Evolutionary conservation across 1,140 invertebrate genomes (phyloP).

Genomic region (Laupala kohalensis): DNA sequence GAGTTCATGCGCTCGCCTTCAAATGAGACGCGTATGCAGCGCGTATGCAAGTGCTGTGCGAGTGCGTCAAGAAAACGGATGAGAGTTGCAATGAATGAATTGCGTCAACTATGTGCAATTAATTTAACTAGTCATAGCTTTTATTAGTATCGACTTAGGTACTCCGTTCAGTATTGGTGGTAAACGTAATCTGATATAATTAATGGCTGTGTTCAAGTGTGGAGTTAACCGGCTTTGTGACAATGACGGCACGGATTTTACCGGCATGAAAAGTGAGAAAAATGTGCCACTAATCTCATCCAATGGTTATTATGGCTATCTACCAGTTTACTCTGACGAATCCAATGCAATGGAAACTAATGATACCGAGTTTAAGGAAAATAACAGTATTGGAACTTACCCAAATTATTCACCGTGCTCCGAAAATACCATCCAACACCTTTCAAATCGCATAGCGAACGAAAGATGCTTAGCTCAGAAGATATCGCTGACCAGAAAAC

Average conservation of each 20-base stretch:
- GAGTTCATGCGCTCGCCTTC: too few relatives aligned
- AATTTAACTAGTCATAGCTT: too few relatives aligned
- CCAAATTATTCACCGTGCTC: background rate
- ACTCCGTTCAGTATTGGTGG: too few relatives aligned
- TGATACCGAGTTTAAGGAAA: background rate
- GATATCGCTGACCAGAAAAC: background rate
- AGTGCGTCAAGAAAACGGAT: too few relatives aligned
- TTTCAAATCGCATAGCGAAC: background rate
- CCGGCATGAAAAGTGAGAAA: background rate
- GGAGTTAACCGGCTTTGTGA: background rate
- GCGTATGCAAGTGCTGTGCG: too few relatives aligned
- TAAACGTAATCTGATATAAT: too few relatives aligned
- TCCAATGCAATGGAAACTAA: conserved; percentile 2
- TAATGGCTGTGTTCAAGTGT: background rate
- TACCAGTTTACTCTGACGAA: background rate
- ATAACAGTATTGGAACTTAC: background rate
- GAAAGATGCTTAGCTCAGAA: background rate
- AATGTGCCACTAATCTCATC: background rate
- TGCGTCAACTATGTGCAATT: too few relatives aligned
- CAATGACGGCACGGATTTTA: background rate
- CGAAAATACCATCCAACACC: background rate
- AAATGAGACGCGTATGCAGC: too few relatives aligned
- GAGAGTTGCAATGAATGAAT: too few relatives aligned
- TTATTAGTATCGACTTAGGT: too few relatives aligned
- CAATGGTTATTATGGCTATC: conserved; percentile 1